phyloP scores from a whole-genome alignment of 2,797 vertebrate species.

The Morelia viridis region DNA sequence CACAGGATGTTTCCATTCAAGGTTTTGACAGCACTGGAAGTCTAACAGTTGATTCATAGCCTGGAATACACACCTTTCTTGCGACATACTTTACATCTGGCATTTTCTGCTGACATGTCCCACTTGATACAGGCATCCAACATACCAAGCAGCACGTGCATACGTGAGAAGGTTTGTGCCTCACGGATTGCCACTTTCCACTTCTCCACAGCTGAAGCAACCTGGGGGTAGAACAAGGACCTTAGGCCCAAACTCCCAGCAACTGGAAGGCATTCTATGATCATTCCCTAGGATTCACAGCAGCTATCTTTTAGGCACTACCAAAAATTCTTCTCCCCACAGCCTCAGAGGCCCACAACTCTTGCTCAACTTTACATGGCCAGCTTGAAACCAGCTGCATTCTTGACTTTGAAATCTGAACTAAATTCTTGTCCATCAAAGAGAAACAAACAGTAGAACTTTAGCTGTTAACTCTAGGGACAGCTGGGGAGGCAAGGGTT shows the following conservation, averaged over 20 bases:
- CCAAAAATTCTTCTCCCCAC: conserved; percentile 9
- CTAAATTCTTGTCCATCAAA: conserved; percentile 49
- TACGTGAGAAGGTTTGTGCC: conserved; percentile 95
- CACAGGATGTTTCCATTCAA: background rate
- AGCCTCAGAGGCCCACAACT: conserved; percentile 25
- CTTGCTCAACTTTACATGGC: background rate
- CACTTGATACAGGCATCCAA: conserved; percentile 97
- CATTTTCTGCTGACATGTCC: conserved; percentile 99
- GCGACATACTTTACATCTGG: conserved; percentile 97
- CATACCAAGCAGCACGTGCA: conserved; percentile 97
- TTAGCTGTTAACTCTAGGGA: conserved; percentile 26
- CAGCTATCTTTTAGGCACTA: conserved; percentile 18
- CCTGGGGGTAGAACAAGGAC: conserved; percentile 73
- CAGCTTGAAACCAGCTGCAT: conserved; percentile 51
- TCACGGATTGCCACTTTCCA: conserved; percentile 93
- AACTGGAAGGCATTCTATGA: background rate
- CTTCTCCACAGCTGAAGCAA: conserved; percentile 93
- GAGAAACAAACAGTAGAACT: conserved; percentile 51
- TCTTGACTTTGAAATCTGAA: conserved; percentile 51
- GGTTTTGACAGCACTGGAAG: background rate
- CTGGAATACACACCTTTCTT: conserved; percentile 83
- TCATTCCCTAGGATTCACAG: conserved; percentile 5
- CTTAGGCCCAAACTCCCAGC: conserved; percentile 12
- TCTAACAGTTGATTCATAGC: background rate
- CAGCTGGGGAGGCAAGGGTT: background rate